Conservation (phyloP, 2,888 invertebrate species). For the Aquatica leii region DNA sequence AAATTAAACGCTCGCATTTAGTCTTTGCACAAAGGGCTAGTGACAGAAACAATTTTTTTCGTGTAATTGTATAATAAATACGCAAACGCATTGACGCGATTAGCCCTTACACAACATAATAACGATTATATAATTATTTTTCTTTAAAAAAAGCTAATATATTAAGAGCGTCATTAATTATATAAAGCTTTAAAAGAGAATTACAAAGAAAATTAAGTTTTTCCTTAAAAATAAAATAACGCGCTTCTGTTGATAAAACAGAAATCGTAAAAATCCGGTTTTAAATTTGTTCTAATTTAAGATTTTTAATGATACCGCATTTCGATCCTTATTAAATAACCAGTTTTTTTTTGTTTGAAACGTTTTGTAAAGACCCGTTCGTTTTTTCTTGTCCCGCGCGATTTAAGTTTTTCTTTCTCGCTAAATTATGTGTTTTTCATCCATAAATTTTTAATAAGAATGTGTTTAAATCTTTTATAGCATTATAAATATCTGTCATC, state of each 20-base stretch:
- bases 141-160: neutral
- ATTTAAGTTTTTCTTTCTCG: neutral
- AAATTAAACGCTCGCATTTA: no score
- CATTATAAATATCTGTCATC: no score
- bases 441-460: no score
- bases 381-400: neutral
- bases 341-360: neutral
- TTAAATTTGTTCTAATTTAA: conserved; percentile 6
- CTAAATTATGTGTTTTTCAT: no score
- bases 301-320: conserved; percentile 11
- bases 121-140: conserved; percentile 5
- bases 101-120: conserved; percentile 7
- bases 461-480: no score
- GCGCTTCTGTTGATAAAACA: neutral
- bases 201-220: neutral
- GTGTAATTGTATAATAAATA: neutral
- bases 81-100: conserved; percentile 5
- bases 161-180: neutral
- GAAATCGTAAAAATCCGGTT: neutral
- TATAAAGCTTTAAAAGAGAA: neutral
- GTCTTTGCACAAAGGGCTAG: no score
- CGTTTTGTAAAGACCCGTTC: neutral
- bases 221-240: no score
- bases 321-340: conserved; percentile 6
- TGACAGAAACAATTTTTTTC: no score